Evolutionary conservation across 2,888 invertebrate species (phyloP).

Genomic region (Muscina levida): DNA sequence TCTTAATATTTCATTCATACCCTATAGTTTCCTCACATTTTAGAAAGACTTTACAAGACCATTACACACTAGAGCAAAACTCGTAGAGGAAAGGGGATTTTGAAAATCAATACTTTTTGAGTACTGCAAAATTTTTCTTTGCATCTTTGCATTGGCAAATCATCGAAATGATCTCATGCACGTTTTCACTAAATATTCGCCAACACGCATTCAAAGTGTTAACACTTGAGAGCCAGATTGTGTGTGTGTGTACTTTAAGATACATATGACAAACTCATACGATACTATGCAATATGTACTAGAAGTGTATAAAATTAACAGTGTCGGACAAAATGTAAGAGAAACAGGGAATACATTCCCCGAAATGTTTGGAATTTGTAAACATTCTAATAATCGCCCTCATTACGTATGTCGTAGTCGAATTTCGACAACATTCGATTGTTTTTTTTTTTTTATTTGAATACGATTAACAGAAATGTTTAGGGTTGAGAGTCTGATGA

Average conservation of each 20-base stretch:
- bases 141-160: conserved; percentile 57
- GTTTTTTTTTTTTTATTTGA: too few species aligned
- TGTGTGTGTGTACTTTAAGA: conserved; percentile 2
- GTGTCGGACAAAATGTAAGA: too few species aligned
- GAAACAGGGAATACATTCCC: too few species aligned
- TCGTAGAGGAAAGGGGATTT: conserved; percentile 26
- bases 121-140: conserved; percentile 49
- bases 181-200: conserved; percentile 17
- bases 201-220: background rate
- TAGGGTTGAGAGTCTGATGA: too few species aligned
- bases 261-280: conserved; percentile 21
- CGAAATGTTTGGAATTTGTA: too few species aligned
- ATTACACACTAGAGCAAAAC: too few species aligned
- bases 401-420: too few species aligned
- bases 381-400: too few species aligned
- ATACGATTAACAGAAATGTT: too few species aligned
- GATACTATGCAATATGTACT: background rate
- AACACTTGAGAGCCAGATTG: too few species aligned
- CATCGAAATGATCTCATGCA: conserved; percentile 58
- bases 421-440: too few species aligned
- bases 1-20: conserved; percentile 32
- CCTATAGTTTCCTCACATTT: background rate
- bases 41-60: conserved; percentile 2
- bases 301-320: too few species aligned
- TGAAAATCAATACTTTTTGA: conserved; percentile 57